Conservation (phyloP, 2,113 vertebrate genomes). For the Corythornis vintsioides region DNA sequence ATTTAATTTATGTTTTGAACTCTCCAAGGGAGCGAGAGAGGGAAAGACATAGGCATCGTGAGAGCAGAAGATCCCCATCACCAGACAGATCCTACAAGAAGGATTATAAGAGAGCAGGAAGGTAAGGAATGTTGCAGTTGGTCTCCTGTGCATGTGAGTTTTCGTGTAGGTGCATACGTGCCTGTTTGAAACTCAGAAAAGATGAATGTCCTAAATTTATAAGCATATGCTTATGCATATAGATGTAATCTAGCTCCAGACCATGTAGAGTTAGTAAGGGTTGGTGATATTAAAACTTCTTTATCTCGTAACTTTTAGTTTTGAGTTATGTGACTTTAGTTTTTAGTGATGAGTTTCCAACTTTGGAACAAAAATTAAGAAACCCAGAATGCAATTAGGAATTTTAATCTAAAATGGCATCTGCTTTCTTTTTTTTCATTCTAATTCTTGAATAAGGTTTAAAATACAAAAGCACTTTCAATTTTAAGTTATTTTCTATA, state of each 20-base stretch:
- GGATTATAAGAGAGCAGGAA: slow-evolving; percentile 84
- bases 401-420: not conserved
- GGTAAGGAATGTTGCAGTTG: slow-evolving; percentile 69
- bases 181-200: not conserved
- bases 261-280: not conserved
- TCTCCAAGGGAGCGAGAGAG: slow-evolving; percentile 80
- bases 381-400: not conserved
- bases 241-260: not conserved
- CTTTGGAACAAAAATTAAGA: not conserved
- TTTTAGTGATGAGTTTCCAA: not conserved
- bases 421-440: not conserved
- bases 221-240: not conserved
- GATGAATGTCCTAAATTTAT: not conserved
- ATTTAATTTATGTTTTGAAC: slow-evolving; percentile 65
- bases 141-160: not conserved
- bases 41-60: slow-evolving; percentile 89
- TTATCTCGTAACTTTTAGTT: not conserved
- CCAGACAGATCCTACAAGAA: slow-evolving; percentile 87
- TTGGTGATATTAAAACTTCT: not conserved
- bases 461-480: not conserved
- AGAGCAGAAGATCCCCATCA: slow-evolving; percentile 85
- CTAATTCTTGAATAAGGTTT: not conserved
- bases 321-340: not conserved
- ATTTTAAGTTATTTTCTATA: not conserved
- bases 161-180: not conserved